These are phyloP conservation scores for Cyrtodaria siliqua DNA, from an alignment of 2,888 invertebrate species.

Conservation along the genomic window DNA sequence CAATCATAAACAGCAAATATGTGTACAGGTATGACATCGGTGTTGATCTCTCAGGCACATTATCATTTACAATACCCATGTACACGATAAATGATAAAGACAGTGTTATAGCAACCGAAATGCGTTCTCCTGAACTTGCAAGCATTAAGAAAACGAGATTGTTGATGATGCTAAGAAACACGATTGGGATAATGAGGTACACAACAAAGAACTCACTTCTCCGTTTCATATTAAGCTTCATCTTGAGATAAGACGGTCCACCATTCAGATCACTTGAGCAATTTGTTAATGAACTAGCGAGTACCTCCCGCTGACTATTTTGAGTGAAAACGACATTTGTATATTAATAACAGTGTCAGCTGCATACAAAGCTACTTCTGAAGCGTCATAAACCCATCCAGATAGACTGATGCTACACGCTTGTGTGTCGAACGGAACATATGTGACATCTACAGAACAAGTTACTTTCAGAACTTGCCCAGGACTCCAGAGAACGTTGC, in stretches of 20 bases:
- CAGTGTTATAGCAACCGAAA: slow-evolving; percentile 52
- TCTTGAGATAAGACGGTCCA: too few relatives aligned
- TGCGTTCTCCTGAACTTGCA: slow-evolving; percentile 46
- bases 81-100: slow-evolving; percentile 59
- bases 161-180: slow-evolving; percentile 37
- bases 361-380: slow-evolving; percentile 16
- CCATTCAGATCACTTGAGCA: too few relatives aligned
- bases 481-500: slow-evolving; percentile 28
- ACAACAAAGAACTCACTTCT: slow-evolving; percentile 34
- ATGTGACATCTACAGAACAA: slow-evolving; percentile 54
- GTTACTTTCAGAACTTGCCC: slow-evolving; percentile 26
- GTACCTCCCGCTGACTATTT: slow-evolving; percentile 42
- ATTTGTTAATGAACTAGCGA: neutral
- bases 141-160: slow-evolving; percentile 52
- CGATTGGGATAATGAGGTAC: slow-evolving; percentile 42
- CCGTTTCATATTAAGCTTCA: too few relatives aligned
- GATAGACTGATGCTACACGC: slow-evolving; percentile 33
- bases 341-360: too few relatives aligned
- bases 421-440: slow-evolving; percentile 58
- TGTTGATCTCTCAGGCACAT: slow-evolving; percentile 46
- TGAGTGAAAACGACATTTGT: neutral
- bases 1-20: slow-evolving; percentile 44
- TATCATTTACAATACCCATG: slow-evolving; percentile 45
- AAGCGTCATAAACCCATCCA: neutral
- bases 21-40: slow-evolving; percentile 51